Evolutionary conservation across 2,797 vertebrate genomes (phyloP).

Genomic region (Hephaestus fuliginosus): DNA sequence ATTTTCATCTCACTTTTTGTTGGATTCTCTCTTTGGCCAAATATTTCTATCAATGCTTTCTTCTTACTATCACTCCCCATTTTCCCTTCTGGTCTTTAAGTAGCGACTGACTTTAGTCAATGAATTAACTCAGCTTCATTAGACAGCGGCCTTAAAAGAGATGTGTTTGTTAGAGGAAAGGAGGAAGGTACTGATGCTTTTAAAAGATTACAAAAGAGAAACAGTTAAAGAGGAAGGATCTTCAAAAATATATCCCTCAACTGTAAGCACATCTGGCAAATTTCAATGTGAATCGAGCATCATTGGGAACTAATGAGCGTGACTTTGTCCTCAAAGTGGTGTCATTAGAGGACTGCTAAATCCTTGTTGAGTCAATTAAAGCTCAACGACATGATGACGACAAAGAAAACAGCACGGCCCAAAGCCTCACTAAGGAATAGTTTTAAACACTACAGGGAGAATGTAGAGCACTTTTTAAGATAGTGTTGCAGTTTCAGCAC

Average conservation of each 20-base stretch:
- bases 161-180: slow-evolving; percentile 15
- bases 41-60: neutral
- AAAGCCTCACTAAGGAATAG: slow-evolving; percentile 56
- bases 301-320: slow-evolving; percentile 78
- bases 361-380: slow-evolving; percentile 81
- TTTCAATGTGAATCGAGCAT: slow-evolving; percentile 71
- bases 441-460: slow-evolving; percentile 53
- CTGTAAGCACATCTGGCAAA: slow-evolving; percentile 71
- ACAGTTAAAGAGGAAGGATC: slow-evolving; percentile 15
- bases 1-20: slow-evolving; percentile 46
- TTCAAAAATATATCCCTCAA: slow-evolving; percentile 56
- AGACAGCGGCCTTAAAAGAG: slow-evolving; percentile 52
- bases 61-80: neutral
- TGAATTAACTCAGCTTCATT: slow-evolving; percentile 55
- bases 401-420: slow-evolving; percentile 53
- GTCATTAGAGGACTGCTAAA: slow-evolving; percentile 75
- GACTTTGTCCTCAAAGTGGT: slow-evolving; percentile 76
- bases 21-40: slow-evolving; percentile 12
- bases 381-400: slow-evolving; percentile 68
- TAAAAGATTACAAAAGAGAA: slow-evolving; percentile 13
- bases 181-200: slow-evolving; percentile 18
- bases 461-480: slow-evolving; percentile 43
- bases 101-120: slow-evolving; percentile 17
- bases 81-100: slow-evolving; percentile 13
- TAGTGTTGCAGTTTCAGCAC: slow-evolving; percentile 22